A percentile compares a stretch with the other conserved stretches of the same genome.
Evolutionary conservation across 1,140 invertebrate genomes (phyloP).

Genomic region (Diorhabda elongata): DNA sequence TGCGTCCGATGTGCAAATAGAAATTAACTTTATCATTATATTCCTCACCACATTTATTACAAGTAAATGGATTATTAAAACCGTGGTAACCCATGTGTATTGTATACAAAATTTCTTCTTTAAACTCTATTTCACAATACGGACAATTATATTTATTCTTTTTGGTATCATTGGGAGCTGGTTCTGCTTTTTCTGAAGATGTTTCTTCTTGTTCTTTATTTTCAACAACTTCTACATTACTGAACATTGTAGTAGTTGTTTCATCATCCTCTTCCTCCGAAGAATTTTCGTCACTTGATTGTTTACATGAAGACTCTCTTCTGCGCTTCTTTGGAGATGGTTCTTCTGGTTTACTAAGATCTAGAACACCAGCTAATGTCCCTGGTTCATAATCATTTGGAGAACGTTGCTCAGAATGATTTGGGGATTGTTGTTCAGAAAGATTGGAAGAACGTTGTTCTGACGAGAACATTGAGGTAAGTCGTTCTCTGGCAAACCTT

Average conservation of each 20-base stretch:
- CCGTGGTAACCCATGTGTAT: constrained; percentile 97
- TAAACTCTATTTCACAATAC: constrained; percentile 86
- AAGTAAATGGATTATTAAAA: constrained; percentile 84
- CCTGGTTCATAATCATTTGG: constrained; percentile 10
- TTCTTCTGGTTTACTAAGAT: constrained; percentile 51
- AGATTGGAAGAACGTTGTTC: too few species aligned
- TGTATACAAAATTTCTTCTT: constrained; percentile 85
- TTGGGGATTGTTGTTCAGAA: neutral
- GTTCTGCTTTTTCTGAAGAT: constrained; percentile 3
- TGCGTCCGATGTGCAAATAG: constrained; percentile 85
- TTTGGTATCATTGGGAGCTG: constrained; percentile 23
- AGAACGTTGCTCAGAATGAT: constrained; percentile 8
- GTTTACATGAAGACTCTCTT: constrained; percentile 74
- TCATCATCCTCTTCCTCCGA: constrained; percentile 47
- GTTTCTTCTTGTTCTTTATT: constrained; percentile 24
- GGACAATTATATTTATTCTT: constrained; percentile 63
- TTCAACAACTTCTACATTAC: constrained; percentile 33
- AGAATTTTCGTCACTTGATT: constrained; percentile 46
- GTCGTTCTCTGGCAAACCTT: constrained; percentile 14
- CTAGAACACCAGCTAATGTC: constrained; percentile 49
- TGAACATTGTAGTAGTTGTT: constrained; percentile 31
- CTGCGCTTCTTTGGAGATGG: constrained; percentile 53
- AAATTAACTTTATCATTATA: constrained; percentile 81
- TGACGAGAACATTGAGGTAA: neutral
- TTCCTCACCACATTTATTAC: constrained; percentile 87